phyloP scores from a whole-genome alignment of 1,140 invertebrate genomes.

The Bicyclus anynana region DNA sequence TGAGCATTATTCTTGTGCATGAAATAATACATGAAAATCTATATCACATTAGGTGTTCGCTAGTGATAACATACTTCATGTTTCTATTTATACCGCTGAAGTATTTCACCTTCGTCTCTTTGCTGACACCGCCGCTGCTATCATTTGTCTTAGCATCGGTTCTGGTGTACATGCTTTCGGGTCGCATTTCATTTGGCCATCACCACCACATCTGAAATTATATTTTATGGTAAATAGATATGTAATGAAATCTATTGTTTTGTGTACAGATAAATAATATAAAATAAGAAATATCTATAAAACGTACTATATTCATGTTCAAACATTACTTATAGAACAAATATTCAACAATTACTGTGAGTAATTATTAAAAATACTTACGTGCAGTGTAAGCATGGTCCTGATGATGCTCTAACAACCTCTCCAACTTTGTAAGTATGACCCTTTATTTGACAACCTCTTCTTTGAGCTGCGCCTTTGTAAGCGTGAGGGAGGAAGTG shows the following conservation, averaged over 20 bases:
- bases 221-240: too few relatives aligned
- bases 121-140: slow-evolving; percentile 84
- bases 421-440: slow-evolving; percentile 90
- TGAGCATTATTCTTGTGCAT: slow-evolving; percentile 75
- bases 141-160: slow-evolving; percentile 92
- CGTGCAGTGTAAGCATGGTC: slow-evolving; percentile 94
- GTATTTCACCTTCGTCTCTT: slow-evolving; percentile 85
- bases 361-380: slow-evolving; percentile 78
- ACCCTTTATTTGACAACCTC: slow-evolving; percentile 90
- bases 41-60: slow-evolving; percentile 56
- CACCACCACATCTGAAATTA: slow-evolving; percentile 87
- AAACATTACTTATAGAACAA: too few relatives aligned
- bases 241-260: too few relatives aligned
- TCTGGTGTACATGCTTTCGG: slow-evolving; percentile 91
- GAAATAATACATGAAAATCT: slow-evolving; percentile 60
- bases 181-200: slow-evolving; percentile 96
- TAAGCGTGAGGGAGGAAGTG: slow-evolving; percentile 88
- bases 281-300: too few relatives aligned
- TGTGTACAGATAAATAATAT: too few relatives aligned
- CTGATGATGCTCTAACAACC: slow-evolving; percentile 88
- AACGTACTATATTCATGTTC: too few relatives aligned
- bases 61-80: slow-evolving; percentile 47
- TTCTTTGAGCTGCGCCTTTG: slow-evolving; percentile 83
- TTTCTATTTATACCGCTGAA: slow-evolving; percentile 26
- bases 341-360: too few relatives aligned